phyloP scores from a whole-genome alignment of 1,140 invertebrate species.

The Aphaenogaster rudis region DNA sequence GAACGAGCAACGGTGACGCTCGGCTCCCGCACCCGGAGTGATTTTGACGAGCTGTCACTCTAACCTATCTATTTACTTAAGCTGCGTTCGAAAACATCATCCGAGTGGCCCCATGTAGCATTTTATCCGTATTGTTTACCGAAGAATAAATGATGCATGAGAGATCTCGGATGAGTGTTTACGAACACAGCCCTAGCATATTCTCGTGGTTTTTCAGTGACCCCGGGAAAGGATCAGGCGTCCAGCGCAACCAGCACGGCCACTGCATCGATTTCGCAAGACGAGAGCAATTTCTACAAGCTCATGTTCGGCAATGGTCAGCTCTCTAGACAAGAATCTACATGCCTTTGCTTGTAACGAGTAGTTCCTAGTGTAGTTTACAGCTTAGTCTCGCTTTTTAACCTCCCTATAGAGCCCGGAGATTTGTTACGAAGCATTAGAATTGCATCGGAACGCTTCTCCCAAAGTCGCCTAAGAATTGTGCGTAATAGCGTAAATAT shows the following conservation, averaged over 20 bases:
- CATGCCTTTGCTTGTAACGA: background rate
- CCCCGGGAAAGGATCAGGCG: constrained; percentile 68
- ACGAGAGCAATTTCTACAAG: constrained; percentile 81
- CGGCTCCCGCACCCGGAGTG: background rate
- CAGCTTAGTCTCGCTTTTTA: background rate
- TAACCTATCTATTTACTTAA: constrained; percentile 64
- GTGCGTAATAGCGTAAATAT: background rate
- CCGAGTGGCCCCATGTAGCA: too few species aligned
- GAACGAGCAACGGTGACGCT: background rate
- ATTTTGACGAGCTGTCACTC: background rate
- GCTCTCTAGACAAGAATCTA: constrained; percentile 6
- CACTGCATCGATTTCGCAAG: constrained; percentile 65
- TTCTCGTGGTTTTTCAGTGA: constrained; percentile 70
- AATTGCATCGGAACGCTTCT: background rate
- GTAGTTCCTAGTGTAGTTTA: background rate
- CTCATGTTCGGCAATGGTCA: constrained; percentile 81
- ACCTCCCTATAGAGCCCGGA: background rate
- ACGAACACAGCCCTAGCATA: background rate
- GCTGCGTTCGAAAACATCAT: too few species aligned
- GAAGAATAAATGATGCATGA: too few species aligned
- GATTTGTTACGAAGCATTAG: background rate
- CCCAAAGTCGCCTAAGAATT: background rate
- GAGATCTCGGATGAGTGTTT: too few species aligned
- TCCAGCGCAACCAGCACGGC: constrained; percentile 42
- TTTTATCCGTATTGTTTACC: too few species aligned